Evolutionary conservation across 2,888 invertebrate species (phyloP), one percentile per base, ranked within the genome.

Genomic region (Halictus quadricinctus): DNA sequence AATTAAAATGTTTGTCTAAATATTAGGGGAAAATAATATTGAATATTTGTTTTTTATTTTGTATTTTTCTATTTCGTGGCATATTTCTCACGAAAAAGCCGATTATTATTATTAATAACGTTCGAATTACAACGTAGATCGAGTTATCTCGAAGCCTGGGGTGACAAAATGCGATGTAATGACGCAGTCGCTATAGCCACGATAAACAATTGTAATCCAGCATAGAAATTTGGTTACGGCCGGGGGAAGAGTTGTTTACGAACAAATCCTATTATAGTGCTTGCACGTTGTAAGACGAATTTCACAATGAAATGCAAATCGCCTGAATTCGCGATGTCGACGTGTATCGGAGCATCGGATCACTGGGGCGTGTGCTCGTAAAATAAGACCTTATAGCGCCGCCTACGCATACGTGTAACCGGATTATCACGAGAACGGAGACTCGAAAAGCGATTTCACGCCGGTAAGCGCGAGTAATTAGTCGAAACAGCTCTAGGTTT

Each of bases 321-420:
- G 46, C 36, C 21, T 36, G 43, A 64, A 76, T 69, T 70, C 79
- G 48, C 64, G 76, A 43, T 72, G 81, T 79, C 69, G 54, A 13
- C 64, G 76, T 48, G 76, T 58, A 74, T 79, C 72, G 15, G n/a
- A 5, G 43, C 81, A 73, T 74, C 79, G 81, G 70, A 80, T 80
- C 60, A 69, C 43, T 2, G 72, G 46, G 58, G 72, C 72, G 69
- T 72, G 72, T 29, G 72, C 80, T 76, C 83, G 60, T 87, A 84
- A 87, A 84, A 78, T 86, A 86, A 87, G 87, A 87, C 80, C 54
- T 87, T 84, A 70, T n/a, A 69, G 72, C 76, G 21, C 13, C 41
- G 43, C 21, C 25, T 50, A 72, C 72, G 43, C 69, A 46, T 81
- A 78, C 80, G 81, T 75, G 83, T 84, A 86, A 87, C 81, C 86